phyloP scores from a whole-genome alignment of 2,888 invertebrate genomes.

The Macrophya annulata region DNA sequence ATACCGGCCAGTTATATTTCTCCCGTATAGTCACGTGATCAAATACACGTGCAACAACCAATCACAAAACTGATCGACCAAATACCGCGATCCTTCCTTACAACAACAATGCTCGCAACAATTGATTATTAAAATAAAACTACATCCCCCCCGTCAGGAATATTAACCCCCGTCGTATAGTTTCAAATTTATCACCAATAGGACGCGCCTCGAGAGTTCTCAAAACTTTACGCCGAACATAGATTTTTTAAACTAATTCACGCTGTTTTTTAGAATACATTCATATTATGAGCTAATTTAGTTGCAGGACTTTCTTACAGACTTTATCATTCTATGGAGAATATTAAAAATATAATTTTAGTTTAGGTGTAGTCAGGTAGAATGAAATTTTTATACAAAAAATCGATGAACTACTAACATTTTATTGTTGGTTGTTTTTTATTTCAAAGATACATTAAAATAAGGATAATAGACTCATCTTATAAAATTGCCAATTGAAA shows the following conservation, averaged over 20 bases:
- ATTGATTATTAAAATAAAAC: slow-evolving; percentile 29
- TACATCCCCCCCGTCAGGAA: neutral
- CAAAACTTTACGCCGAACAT: neutral
- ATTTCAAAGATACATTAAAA: neutral
- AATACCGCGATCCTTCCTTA: slow-evolving; percentile 24
- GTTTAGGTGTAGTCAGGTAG: neutral
- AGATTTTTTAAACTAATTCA: neutral
- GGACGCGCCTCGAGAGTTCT: neutral
- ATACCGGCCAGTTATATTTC: slow-evolving; percentile 66
- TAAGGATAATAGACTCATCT: neutral
- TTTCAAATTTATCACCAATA: neutral
- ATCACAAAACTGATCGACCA: slow-evolving; percentile 41
- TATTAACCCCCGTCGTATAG: neutral
- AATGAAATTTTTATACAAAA: neutral
- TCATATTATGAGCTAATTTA: neutral
- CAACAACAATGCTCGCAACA: slow-evolving; percentile 45
- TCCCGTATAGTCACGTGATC: slow-evolving; percentile 67
- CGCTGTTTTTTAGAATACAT: neutral
- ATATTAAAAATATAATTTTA: neutral
- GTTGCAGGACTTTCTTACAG: neutral
- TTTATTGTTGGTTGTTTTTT: neutral
- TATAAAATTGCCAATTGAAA: neutral
- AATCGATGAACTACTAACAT: neutral
- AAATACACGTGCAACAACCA: slow-evolving; percentile 65
- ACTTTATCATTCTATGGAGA: neutral